Percentiles rank a stretch among this genome's conserved stretches.
These are phyloP conservation scores for Buathra laborator DNA, from an alignment of 2,888 invertebrate species.

Conservation along the genomic window DNA sequence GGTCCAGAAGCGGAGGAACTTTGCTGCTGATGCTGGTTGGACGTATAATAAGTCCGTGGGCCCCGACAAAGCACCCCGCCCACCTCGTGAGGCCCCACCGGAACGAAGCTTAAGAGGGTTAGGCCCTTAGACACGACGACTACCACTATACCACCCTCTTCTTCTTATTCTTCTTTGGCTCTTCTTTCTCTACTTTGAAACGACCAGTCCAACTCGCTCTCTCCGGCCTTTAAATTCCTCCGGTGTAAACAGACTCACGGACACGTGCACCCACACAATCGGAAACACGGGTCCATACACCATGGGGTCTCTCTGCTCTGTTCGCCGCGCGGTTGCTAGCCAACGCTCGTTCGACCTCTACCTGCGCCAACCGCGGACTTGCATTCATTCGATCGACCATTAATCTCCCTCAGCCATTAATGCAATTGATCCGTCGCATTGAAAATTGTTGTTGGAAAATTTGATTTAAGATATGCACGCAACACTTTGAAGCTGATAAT, in stretches of 20 bases:
- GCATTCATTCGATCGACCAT: constrained; percentile 35
- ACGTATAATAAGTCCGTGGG: constrained; percentile 69
- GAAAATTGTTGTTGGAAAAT: constrained; percentile 7
- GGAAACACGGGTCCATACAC: constrained; percentile 24
- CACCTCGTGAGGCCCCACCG: constrained; percentile 72
- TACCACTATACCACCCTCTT: constrained; percentile 62
- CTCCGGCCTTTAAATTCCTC: constrained; percentile 75
- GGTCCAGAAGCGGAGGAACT: constrained; percentile 24
- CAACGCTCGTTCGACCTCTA: constrained; percentile 25
- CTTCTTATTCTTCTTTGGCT: constrained; percentile 44
- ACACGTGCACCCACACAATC: constrained; percentile 68
- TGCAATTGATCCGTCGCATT: constrained; percentile 2
- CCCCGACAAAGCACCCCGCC: constrained; percentile 73
- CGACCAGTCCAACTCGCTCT: constrained; percentile 62
- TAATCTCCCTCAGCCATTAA: constrained; percentile 20
- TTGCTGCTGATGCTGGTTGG: constrained; percentile 37
- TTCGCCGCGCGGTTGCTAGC: constrained; percentile 59
- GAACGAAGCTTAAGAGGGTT: constrained; percentile 71
- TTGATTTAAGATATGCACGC: not conserved
- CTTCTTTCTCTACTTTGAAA: constrained; percentile 65
- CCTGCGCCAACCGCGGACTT: constrained; percentile 26
- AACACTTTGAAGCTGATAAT: not conserved
- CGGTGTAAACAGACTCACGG: constrained; percentile 74
- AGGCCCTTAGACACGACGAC: constrained; percentile 69
- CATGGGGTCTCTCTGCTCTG: constrained; percentile 41